Evolutionary conservation across 2,797 vertebrate species (phyloP).

Genomic region (Chromis chromis): DNA sequence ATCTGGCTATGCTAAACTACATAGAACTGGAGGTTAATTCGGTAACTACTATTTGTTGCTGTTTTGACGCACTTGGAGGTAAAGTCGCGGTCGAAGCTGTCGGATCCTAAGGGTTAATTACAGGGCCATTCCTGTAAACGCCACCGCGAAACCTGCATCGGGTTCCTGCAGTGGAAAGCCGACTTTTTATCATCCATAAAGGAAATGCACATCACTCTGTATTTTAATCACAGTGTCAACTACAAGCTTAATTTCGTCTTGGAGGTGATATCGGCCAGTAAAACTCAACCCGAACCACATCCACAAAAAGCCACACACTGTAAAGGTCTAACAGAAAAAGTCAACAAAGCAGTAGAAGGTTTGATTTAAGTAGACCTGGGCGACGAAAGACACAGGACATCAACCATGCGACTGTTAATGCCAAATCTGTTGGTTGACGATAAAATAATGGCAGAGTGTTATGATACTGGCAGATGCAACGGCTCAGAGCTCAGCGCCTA

Average conservation of each 20-base stretch:
- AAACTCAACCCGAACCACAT: constrained; percentile 32
- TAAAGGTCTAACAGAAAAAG: constrained; percentile 18
- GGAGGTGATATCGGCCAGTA: constrained; percentile 32
- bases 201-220: constrained; percentile 32
- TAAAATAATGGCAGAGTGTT: constrained; percentile 46
- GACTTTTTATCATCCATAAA: constrained; percentile 11
- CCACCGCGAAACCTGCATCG: no score
- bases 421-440: constrained; percentile 19
- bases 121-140: no score
- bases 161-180: no score
- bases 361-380: constrained; percentile 15
- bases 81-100: no score
- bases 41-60: no score
- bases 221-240: constrained; percentile 18
- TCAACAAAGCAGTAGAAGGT: constrained; percentile 30
- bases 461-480: constrained; percentile 57
- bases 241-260: constrained; percentile 35
- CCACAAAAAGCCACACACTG: constrained; percentile 19
- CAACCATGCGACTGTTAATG: constrained; percentile 10
- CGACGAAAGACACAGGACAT: constrained; percentile 28
- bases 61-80: no score
- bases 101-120: no score
- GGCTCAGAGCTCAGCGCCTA: constrained; percentile 53
- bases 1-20: no score
- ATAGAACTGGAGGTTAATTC: no score